Base-by-base conservation (phyloP, 2,797 vertebrate genomes). In the Trichosurus vulpecula region DNA sequence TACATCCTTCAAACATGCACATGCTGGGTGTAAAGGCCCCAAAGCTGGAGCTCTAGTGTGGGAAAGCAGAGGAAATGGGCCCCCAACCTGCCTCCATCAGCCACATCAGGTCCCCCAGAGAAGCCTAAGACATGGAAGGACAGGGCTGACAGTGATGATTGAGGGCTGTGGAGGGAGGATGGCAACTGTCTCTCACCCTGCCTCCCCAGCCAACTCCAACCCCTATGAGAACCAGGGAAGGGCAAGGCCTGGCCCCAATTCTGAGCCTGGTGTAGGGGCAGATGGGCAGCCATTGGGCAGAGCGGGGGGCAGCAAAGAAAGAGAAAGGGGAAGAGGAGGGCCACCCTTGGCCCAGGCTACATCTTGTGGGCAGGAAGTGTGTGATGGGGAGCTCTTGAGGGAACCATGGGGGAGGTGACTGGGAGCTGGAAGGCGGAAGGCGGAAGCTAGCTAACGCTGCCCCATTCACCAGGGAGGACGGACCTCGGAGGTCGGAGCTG, bases 291-390 rank as follows among this genome's bases (percentile, higher is more conserved):
- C 41, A 47, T 4, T 9, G 57, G 51, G 19, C 58, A 54, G 27
- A n/a, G 5, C 5, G n/a, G n/a, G 52, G 35, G 8, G 52, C 52
- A 12, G 47, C 54, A 74, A 74, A 41, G 19, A 0, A 11, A 31
- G n/a, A 54, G n/a, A 0, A 1, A 22, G 35, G 3, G 4, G 4
- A 0, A 16, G 58, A 52, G 54, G 91, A 57, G 55, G 90, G 54
- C 61, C 29, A 0, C 87, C n/a, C 92, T 90, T 54, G 53, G 53
- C 58, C 22, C 10, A 41, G 92, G 91, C 61, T 94, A 81, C 8
- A 41, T 47, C 61, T 93, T 92, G 94, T 90, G 94, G 97, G 90
- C 97, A 98, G 98, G 97, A 97, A 98, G 93, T 97, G 54, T 92
- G 95, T 94, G 94, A 92, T 13, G 29, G 74, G 94, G 91, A 47